Evolutionary conservation across 2,113 vertebrate genomes (phyloP).

Genomic region (Potamarius usumacintae): DNA sequence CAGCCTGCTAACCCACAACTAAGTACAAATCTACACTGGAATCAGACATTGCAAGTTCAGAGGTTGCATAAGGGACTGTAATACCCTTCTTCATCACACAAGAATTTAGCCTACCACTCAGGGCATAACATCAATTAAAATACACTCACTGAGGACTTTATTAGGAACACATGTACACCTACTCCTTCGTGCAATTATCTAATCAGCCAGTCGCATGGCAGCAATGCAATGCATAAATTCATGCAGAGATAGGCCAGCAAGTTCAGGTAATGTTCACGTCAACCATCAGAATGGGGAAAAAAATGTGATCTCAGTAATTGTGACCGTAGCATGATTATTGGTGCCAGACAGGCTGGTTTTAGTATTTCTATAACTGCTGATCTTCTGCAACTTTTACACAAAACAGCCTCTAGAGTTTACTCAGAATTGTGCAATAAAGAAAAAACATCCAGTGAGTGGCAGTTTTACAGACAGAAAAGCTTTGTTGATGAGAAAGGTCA

Average conservation of each 20-base stretch:
- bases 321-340: neutral
- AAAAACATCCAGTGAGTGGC: neutral
- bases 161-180: neutral
- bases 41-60: neutral
- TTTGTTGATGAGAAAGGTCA: neutral
- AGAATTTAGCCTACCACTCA: neutral
- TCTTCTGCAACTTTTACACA: neutral
- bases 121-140: neutral
- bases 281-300: neutral
- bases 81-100: neutral
- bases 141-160: neutral
- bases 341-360: neutral
- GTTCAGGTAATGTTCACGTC: neutral
- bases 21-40: slow-evolving; percentile 60
- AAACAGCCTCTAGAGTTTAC: neutral
- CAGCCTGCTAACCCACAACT: slow-evolving; percentile 64
- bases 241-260: neutral
- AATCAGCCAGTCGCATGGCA: neutral
- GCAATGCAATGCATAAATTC: neutral
- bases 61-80: neutral
- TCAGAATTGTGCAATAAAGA: neutral
- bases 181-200: neutral
- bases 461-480: neutral
- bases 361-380: neutral
- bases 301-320: neutral